These are phyloP conservation scores for Tupaia chinensis DNA, from an alignment of 2,113 vertebrate species.

Conservation along the genomic window DNA sequence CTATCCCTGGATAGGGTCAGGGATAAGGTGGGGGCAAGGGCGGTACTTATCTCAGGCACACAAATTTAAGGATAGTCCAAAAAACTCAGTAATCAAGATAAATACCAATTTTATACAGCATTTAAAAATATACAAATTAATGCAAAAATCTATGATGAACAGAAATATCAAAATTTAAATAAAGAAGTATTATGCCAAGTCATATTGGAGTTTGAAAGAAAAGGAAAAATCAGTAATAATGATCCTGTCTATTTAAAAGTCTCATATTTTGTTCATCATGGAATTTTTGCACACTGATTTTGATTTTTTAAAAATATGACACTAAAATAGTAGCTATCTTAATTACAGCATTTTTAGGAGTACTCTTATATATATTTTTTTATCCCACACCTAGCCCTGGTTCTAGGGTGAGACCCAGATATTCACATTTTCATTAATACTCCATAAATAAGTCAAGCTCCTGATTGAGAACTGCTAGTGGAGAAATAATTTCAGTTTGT, in stretches of 20 bases:
- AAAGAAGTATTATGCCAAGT: neutral
- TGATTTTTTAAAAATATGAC: neutral
- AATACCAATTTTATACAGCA: neutral
- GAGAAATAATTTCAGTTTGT: neutral
- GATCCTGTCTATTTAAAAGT: neutral
- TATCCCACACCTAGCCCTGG: neutral
- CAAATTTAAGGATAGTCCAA: neutral
- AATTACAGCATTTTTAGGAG: neutral
- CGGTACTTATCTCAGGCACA: neutral
- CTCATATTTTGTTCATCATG: neutral
- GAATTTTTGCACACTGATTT: neutral
- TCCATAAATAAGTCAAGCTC: neutral
- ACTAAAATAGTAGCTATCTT: neutral
- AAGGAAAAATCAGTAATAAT: neutral
- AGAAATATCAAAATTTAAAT: neutral
- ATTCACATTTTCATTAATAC: neutral
- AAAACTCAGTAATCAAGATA: neutral
- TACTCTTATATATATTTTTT: neutral
- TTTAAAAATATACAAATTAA: neutral
- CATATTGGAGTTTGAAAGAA: neutral
- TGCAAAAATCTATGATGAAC: neutral
- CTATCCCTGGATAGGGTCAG: neutral
- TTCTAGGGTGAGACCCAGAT: neutral
- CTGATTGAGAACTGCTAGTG: neutral
- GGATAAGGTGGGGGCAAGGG: neutral